Conservation (phyloP, 2,113 vertebrate genomes). For the Microcebus lehilahytsara region DNA sequence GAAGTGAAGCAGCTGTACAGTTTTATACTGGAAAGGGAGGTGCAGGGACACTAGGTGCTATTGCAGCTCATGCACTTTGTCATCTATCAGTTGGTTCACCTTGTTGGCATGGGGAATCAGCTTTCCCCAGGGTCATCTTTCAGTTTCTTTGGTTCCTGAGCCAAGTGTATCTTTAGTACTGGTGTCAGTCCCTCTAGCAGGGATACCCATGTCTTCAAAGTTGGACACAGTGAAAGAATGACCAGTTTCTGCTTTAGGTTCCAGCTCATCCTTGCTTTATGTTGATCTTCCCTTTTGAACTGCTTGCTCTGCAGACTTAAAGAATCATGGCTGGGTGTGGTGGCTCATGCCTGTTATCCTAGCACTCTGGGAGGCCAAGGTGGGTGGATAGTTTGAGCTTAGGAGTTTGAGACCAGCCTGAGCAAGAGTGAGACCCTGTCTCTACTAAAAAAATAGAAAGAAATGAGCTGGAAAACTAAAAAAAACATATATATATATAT, state of each 20-base stretch:
- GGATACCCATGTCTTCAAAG: background rate
- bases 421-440: too few relatives aligned
- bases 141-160: background rate
- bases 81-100: background rate
- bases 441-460: too few relatives aligned
- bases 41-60: background rate
- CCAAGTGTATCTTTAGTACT: background rate
- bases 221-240: background rate
- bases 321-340: background rate
- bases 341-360: too few relatives aligned
- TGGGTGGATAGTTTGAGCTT: too few relatives aligned
- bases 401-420: too few relatives aligned
- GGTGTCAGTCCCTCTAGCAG: background rate
- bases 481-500: too few relatives aligned
- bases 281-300: background rate
- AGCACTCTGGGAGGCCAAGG: too few relatives aligned
- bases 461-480: too few relatives aligned
- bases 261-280: background rate
- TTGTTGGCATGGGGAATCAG: background rate
- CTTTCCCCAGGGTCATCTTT: background rate
- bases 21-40: background rate
- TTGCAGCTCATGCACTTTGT: background rate
- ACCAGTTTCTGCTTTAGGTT: background rate
- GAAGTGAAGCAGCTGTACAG: background rate
- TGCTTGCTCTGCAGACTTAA: background rate